A percentile compares a stretch with the other conserved stretches of the same genome.
Conservation (phyloP, 2,113 vertebrate species). For the Solea solea region DNA sequence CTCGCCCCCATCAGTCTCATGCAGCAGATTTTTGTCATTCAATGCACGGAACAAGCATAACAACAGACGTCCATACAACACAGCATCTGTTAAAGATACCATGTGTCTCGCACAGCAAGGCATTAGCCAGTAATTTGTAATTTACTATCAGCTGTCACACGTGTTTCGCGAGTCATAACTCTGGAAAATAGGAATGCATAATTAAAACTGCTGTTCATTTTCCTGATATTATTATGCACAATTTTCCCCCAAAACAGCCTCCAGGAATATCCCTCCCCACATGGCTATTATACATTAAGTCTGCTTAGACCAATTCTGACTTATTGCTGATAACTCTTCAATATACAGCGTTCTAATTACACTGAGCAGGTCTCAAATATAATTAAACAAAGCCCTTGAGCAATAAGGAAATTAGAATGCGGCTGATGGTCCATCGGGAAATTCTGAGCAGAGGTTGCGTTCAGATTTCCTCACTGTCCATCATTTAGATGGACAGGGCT, state of each 20-base stretch:
- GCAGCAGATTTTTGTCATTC: slow-evolving; percentile 49
- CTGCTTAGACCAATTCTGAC: slow-evolving; percentile 29
- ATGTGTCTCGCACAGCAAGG: not conserved
- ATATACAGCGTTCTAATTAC: slow-evolving; percentile 55
- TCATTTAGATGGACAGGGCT: slow-evolving; percentile 4
- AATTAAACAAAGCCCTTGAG: slow-evolving; percentile 47
- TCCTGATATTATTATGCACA: slow-evolving; percentile 13
- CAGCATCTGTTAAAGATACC: not conserved
- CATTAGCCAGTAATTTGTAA: slow-evolving; percentile 7
- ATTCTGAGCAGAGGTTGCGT: not conserved
- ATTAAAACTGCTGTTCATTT: slow-evolving; percentile 47
- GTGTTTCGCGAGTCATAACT: slow-evolving; percentile 32
- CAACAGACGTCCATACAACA: slow-evolving; percentile 18
- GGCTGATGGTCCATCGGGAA: slow-evolving; percentile 4
- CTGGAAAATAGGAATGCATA: slow-evolving; percentile 46
- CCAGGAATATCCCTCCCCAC: not conserved
- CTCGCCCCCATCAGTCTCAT: slow-evolving; percentile 31
- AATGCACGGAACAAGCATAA: slow-evolving; percentile 15
- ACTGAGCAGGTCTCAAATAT: slow-evolving; percentile 30
- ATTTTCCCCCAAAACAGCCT: slow-evolving; percentile 9
- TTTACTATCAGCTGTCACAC: slow-evolving; percentile 28
- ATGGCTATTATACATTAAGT: not conserved
- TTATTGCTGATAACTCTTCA: slow-evolving; percentile 43
- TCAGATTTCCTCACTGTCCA: not conserved
- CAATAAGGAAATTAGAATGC: slow-evolving; percentile 23